Conservation (phyloP, 2,113 vertebrate genomes). For the Cottus gobio region DNA sequence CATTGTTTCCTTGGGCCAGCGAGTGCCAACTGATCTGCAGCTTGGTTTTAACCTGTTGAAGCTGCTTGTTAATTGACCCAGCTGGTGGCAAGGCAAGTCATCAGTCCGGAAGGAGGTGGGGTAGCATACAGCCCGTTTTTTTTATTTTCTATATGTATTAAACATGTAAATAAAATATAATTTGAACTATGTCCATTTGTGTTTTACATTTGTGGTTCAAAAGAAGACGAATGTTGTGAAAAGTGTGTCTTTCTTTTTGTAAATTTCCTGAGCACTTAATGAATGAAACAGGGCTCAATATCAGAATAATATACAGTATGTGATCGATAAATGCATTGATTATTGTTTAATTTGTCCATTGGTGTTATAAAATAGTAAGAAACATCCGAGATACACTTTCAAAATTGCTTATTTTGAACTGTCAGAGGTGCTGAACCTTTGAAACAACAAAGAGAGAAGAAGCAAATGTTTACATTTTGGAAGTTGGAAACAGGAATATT, state of each 20-base stretch:
- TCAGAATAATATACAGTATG: not conserved
- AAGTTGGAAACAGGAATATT: not conserved
- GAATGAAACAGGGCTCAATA: not conserved
- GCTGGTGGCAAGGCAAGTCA: slow-evolving; percentile 52
- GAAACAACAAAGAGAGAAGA: not conserved
- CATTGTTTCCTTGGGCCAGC: slow-evolving; percentile 36
- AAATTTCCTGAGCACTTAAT: not conserved
- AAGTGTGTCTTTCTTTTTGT: not conserved
- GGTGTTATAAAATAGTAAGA: too few species aligned
- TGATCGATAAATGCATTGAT: not conserved
- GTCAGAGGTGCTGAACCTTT: not conserved
- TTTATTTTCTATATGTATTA: not conserved
- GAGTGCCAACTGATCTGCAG: not conserved
- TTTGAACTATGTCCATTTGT: not conserved
- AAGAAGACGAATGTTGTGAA: not conserved
- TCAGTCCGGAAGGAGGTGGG: slow-evolving; percentile 18
- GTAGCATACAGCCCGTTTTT: not conserved
- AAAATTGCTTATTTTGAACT: not conserved
- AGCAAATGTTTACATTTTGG: not conserved
- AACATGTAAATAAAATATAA: not conserved
- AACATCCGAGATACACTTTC: not conserved
- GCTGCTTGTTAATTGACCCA: slow-evolving; percentile 64
- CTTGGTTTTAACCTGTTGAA: slow-evolving; percentile 50
- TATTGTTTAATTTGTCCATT: not conserved
- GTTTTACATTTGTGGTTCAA: not conserved